Base-by-base conservation (phyloP, 2,888 invertebrate species). In the Ganaspis brasiliensis region DNA sequence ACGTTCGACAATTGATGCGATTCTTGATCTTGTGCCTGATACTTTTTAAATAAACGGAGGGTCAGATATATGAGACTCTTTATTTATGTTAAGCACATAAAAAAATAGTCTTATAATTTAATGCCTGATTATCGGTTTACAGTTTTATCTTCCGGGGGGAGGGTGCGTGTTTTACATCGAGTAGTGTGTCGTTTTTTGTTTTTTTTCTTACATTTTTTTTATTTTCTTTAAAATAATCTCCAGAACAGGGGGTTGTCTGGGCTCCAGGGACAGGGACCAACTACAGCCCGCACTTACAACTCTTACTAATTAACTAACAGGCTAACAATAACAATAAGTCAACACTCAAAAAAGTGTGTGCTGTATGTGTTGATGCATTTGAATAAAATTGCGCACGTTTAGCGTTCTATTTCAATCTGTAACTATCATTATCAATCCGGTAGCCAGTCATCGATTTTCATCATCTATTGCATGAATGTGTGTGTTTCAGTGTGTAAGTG, bases 221-320 rank as follows among this genome's bases (percentile, higher is more conserved):
- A 8, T 78, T 80, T 78, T 82, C 81, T 78, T 75, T 88, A 88
- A 85, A 88, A 87, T 89, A 88, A 89, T 90, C 87, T 90, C 91
- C 91, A 91, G 91, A 91, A 91, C 91, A 90, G 89, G 91, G 90
- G 90, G 90, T 78, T 87, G 87, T 91, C 88, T 89, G 88, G 89
- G 91, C 89, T 90, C 90, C 91, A 91, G 91, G 90, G 91, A 91
- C 90, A 90, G 90, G 90, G 91, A 91, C 90, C 90, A 91, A 91
- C 90, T 91, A 90, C 89, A 91, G 89, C 91, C 90, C 91, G 89
- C 90, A 90, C 90, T 91, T 91, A 90, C 90, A 91, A 91, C 89
- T 90, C 89, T 91, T 91, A 91, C 90, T 90, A 91, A 91, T 91
- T 91, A 91, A 91, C 91, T 91, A 91, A 91, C 91, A 91, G 90